Percentiles rank a stretch among this genome's conserved stretches.
phyloP scores from a whole-genome alignment of 2,797 vertebrate species.

The Ammospiza maritima region DNA sequence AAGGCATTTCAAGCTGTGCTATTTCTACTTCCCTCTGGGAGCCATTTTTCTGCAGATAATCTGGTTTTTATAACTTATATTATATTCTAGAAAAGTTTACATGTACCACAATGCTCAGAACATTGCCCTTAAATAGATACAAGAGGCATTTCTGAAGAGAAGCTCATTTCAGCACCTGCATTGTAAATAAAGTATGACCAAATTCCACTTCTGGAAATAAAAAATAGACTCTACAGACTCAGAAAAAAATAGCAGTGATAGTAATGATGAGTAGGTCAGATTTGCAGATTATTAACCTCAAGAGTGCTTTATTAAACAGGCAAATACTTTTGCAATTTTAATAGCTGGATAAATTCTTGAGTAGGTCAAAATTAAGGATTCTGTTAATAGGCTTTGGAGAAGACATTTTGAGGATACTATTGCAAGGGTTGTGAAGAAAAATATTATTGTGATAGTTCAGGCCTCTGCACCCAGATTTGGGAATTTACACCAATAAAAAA shows the following conservation, averaged over 20 bases:
- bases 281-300: slow-evolving; percentile 4
- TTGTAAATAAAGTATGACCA: background rate
- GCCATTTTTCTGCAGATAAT: slow-evolving; percentile 44
- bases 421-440: background rate
- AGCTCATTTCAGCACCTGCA: background rate
- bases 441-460: background rate
- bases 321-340: slow-evolving; percentile 40
- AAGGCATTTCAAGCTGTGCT: slow-evolving; percentile 32
- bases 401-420: background rate
- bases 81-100: slow-evolving; percentile 20
- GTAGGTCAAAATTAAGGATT: background rate
- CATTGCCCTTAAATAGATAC: background rate
- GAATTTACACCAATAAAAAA: background rate
- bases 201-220: background rate
- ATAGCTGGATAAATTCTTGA: background rate
- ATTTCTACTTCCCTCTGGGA: slow-evolving; percentile 26
- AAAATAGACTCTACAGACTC: background rate
- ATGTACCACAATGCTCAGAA: background rate
- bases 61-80: slow-evolving; percentile 14
- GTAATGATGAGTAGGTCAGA: background rate
- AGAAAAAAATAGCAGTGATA: background rate
- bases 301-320: slow-evolving; percentile 21
- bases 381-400: background rate
- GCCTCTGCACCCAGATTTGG: background rate
- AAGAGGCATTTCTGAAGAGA: background rate